Base-by-base conservation (phyloP, 2,113 vertebrate genomes). In the Parotia lawesii region DNA sequence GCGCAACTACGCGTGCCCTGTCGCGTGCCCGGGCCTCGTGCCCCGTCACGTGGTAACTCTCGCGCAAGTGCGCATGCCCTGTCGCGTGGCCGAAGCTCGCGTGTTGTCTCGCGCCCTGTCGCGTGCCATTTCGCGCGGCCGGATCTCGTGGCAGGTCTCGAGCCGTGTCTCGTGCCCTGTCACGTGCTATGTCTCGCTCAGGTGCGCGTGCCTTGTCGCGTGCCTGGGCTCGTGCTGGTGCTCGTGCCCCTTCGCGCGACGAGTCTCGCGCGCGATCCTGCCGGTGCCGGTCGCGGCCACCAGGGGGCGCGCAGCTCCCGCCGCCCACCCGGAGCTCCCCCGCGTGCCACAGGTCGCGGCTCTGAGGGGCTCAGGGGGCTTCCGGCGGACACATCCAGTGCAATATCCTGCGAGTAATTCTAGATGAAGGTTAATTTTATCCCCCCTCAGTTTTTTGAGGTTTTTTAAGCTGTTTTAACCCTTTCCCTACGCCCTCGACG, bases 391-490 rank as follows among this genome's bases (percentile, higher is more conserved):
- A 5, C 44, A 11, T 11, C 16, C 25, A 11, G 17, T 7, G 44
- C 24, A 3, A 2, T 18, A 33, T 8, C 25, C 42, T 12, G 38
- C 38, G 0, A 9, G 8, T 10, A 28, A 10, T 16, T 62, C 80
- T 21, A 9, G 4, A 17, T 29, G 2, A 56, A 12, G 7, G 9
- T 29, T n/a, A 8, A 24, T 12, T 14, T 35, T 15, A 23, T 1
- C 10, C 5, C 20, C 12, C 8, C 11, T 12, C 38, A 38, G 3
- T 1, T 19, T 13, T 21, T 11, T 37, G 8, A 61, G 7, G 10
- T 11, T 56, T 54, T 66, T 9, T 1, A 14, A 61, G 16, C 21
- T 14, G 16, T 37, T 71, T 31, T 44, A 53, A 17, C 21, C 11
- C 11, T 53, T 61, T 22, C 11, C 18, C 14, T 11, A 25, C 8